Base-by-base conservation (phyloP, 2,888 invertebrate species). In the Lottia scabra region DNA sequence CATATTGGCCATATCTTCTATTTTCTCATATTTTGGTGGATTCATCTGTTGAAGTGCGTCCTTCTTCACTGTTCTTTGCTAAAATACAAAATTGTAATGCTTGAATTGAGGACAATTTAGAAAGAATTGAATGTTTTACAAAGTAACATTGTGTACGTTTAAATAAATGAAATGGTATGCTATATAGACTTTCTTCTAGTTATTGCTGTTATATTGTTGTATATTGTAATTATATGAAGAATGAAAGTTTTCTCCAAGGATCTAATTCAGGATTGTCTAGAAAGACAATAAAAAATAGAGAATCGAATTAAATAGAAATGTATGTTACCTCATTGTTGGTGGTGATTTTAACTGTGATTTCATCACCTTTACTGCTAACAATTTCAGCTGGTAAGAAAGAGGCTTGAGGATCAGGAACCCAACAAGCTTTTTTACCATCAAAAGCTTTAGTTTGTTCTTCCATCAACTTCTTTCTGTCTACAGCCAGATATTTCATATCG, bases 1-100 rank as follows among this genome's bases (percentile, higher is more conserved):
- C 83, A 88, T 77, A 80, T 86, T 87, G 63, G 89, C 87, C 88
- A 88, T 89, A 77, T 88, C 89, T 65, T 85, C 85, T 63, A 83
- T 81, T 82, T 82, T 85, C 80, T 87, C 85, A 78, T 84, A 88
- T 77, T 88, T 88, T 62, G 88, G 89, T 27, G 88, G 88, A 76
- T 88, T 88, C 87, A 88, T 88, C 76, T 86, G 86, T 72, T 87
- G 84, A 71, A 87, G 75, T 64, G 82, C 76, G 74, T 89, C 88
- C 74, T 88, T 87, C 92, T 94, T 95, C 90, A 94, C 91, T 85
- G 92, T 93, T 92, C 93, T 94, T 88, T 93, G 94, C 96, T 95
- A 79, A 12, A 76, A 71, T 92, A 66, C 8, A 12, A 56, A 10
- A 19, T n/a, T n/a, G n/a, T n/a, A n/a, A n/a, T n/a, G n/a, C n/a